Conservation (phyloP, 2,113 vertebrate genomes). For the Tonatia bakeri region DNA sequence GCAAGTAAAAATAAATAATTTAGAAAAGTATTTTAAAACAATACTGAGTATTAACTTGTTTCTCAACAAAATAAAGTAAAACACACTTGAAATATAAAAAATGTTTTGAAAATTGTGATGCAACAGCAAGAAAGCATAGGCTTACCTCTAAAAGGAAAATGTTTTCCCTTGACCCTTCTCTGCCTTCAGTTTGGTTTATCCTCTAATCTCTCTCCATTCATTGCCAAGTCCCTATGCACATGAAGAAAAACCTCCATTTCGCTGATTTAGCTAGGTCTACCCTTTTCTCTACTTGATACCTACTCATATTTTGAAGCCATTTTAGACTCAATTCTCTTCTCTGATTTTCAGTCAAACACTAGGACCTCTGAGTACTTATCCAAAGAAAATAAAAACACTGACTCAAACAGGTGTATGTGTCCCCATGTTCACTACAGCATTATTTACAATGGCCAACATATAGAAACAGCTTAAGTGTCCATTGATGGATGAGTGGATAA, state of each 20-base stretch:
- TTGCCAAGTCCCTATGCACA: background rate
- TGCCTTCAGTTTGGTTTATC: background rate
- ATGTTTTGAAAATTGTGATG: background rate
- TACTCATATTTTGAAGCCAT: background rate
- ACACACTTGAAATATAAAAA: background rate
- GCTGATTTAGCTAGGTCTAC: background rate
- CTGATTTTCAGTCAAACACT: background rate
- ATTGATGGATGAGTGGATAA: background rate
- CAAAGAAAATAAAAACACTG: background rate
- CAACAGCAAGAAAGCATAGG: background rate
- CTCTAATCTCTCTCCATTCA: background rate
- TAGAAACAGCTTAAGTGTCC: background rate
- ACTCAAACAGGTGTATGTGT: background rate
- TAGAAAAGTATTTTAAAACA: background rate
- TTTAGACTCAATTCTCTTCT: background rate
- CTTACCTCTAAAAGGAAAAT: background rate
- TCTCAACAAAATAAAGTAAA: background rate
- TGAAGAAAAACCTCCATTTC: background rate
- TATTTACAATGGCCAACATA: background rate
- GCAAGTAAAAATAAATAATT: background rate
- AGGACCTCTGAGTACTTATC: background rate
- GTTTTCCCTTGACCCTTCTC: background rate
- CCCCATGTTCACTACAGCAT: background rate
- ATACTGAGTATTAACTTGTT: background rate
- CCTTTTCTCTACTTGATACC: background rate